A percentile compares a stretch with the other conserved stretches of the same genome.
Conservation (phyloP, 2,113 vertebrate species). For the Bucco capensis region DNA sequence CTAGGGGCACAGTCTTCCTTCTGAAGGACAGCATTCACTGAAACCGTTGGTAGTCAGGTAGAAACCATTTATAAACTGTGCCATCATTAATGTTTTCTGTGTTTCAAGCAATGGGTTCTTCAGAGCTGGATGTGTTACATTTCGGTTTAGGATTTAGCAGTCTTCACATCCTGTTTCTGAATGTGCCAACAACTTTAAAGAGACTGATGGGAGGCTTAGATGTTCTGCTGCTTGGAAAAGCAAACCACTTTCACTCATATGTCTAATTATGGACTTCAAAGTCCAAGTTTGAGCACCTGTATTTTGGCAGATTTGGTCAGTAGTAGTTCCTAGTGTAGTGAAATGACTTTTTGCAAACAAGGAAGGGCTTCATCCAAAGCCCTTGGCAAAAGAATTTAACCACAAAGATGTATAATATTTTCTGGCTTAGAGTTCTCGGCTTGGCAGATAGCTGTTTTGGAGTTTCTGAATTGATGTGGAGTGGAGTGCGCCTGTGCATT, state of each 20-base stretch:
- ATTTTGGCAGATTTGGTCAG: neutral
- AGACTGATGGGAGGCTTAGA: neutral
- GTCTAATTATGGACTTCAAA: neutral
- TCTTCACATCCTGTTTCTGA: neutral
- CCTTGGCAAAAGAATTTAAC: neutral
- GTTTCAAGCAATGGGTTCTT: neutral
- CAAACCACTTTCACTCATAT: neutral
- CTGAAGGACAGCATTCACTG: neutral
- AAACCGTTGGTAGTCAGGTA: neutral
- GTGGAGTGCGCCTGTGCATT: neutral
- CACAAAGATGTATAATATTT: neutral
- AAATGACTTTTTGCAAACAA: neutral
- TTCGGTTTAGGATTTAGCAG: neutral
- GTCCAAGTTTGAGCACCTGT: neutral
- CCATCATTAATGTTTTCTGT: fast-evolving
- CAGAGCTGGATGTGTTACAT: fast-evolving
- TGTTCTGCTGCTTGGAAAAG: neutral
- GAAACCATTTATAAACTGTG: neutral
- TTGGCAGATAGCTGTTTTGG: neutral
- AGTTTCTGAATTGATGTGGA: neutral
- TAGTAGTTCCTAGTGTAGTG: neutral
- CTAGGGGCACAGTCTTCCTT: neutral
- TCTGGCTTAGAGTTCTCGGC: neutral
- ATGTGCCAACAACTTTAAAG: neutral
- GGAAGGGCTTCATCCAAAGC: neutral